Conservation (phyloP, 2,797 vertebrate genomes). For the Pelobates cultripes region DNA sequence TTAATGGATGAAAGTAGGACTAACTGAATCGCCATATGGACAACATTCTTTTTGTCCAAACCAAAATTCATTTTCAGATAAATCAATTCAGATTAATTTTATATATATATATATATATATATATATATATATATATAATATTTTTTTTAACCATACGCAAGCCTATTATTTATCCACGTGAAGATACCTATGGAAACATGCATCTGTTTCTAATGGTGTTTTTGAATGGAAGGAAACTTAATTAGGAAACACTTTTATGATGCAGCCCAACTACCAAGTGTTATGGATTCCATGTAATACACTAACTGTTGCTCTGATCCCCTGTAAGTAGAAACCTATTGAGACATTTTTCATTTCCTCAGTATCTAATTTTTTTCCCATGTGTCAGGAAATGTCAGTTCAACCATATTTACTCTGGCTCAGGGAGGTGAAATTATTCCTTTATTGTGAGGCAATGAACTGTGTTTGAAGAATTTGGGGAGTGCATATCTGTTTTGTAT, state of each 20-base stretch:
- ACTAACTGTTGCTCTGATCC: background rate
- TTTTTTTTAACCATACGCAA: too few species aligned
- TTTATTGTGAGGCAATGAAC: background rate
- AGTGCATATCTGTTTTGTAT: background rate
- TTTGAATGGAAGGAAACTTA: too few species aligned
- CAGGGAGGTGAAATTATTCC: background rate
- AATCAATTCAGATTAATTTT: too few species aligned
- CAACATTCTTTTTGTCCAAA: too few species aligned
- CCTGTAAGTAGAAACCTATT: background rate
- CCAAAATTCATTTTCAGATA: too few species aligned
- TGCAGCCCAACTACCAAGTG: background rate
- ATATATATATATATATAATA: too few species aligned
- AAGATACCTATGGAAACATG: too few species aligned
- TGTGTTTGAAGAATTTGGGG: background rate
- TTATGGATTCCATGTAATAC: background rate
- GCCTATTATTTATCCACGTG: too few species aligned
- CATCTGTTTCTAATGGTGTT: too few species aligned
- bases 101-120: too few species aligned
- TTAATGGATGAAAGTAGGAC: too few species aligned
- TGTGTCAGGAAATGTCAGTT: background rate
- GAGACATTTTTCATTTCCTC: background rate
- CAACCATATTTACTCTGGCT: background rate
- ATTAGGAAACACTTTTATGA: background rate
- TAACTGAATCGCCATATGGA: too few species aligned
- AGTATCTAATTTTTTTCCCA: background rate